Percentiles rank a stretch among this genome's conserved stretches.
Evolutionary conservation across 2,797 vertebrate genomes (phyloP).

Genomic region (Cygnus olor): DNA sequence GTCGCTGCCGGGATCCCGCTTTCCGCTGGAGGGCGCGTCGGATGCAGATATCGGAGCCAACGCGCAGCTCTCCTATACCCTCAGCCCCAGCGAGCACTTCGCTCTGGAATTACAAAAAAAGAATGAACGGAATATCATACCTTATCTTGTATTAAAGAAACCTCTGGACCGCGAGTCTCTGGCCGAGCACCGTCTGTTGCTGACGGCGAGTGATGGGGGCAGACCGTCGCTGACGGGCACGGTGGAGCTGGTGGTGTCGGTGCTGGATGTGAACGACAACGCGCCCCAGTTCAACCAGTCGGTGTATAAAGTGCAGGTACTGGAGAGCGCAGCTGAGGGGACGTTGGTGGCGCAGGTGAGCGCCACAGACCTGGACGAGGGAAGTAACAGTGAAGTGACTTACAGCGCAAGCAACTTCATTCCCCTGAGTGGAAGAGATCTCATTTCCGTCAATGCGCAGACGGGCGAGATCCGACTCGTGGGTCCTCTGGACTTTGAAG

Average conservation of each 20-base stretch:
- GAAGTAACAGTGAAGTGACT: too few species aligned
- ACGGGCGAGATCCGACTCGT: neutral
- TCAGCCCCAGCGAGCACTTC: conserved; percentile 79
- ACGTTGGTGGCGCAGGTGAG: conserved; percentile 73
- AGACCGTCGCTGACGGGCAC: conserved; percentile 80
- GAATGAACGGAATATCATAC: too few species aligned
- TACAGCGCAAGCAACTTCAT: too few species aligned
- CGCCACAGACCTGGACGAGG: conserved; percentile 80
- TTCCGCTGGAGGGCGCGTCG: conserved; percentile 80
- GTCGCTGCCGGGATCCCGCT: conserved; percentile 59
- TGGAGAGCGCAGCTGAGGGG: neutral
- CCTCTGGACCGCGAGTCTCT: conserved; percentile 74
- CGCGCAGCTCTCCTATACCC: conserved; percentile 75
- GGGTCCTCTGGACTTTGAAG: too few species aligned
- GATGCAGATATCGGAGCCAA: conserved; percentile 79
- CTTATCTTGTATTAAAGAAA: neutral
- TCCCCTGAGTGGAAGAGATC: too few species aligned
- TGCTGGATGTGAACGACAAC: conserved; percentile 86
- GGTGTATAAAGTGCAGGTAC: conserved; percentile 76
- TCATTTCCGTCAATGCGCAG: too few species aligned
- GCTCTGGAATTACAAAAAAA: conserved; percentile 61
- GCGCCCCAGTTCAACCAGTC: conserved; percentile 77
- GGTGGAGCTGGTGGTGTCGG: conserved; percentile 73
- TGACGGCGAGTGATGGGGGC: conserved; percentile 83
- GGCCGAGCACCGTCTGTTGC: conserved; percentile 58